Evolutionary conservation across 2,888 invertebrate species (phyloP), one percentile per base, ranked within the genome.

Genomic region (Nomada lathburiana): DNA sequence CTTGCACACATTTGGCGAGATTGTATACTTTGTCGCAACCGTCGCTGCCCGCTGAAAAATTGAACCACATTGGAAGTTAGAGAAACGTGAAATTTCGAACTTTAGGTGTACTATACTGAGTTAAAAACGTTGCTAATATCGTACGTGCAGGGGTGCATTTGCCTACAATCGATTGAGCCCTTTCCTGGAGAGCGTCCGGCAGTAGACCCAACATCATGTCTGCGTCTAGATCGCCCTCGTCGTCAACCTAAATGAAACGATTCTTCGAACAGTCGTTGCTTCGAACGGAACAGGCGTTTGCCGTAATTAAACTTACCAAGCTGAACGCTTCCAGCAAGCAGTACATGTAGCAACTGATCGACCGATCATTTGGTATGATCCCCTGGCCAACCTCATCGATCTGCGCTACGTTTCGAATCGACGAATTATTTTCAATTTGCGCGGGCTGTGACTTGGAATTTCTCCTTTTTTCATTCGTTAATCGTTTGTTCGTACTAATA

Each of bases 281-380:
- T 55, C 16, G 13, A 52, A 26, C 0, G 0, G 13, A 36, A 2
- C 0, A n/a, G 13, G 29, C 5, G n/a, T 10, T 36, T 1, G n/a
- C 20, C 5, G n/a, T 20, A 20, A 7, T 36, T 11, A 11, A 10
- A 57, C 53, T 90, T 88, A 93, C 93, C 90, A 93, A 82, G 76
- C 93, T 91, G 77, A 93, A 91, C 3, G 93, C 86, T 16, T 91
- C 90, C 57, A 93, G 88, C 26, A 93, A 87, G 71, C 93, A 93
- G 82, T 77, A 87, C 91, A 93, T 92, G 88, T 93, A 93, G 81
- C 93, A 93, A 18, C 92, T 92, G 42, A 93, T 80, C n/a, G 80
- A 74, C 5, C 55, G 86, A 11, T 93, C 91, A 63, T 92, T 81
- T 0, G 64, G 4, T n/a, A 93, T 59, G 1, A 75, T 62, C 0